phyloP scores from a whole-genome alignment of 1,140 invertebrate genomes.

The Centruroides vittatus region DNA sequence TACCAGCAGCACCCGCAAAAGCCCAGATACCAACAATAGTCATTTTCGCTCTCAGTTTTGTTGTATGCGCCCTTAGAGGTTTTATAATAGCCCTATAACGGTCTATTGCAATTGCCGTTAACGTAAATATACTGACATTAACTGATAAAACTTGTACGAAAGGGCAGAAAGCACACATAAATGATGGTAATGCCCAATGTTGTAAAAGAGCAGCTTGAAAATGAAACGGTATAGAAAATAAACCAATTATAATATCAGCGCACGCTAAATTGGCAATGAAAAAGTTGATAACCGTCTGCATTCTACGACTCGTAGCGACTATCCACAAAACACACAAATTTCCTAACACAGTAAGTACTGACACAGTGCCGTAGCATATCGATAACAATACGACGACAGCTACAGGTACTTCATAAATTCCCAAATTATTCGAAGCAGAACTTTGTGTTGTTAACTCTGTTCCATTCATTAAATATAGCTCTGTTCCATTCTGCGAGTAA shows the following conservation, averaged over 20 bases:
- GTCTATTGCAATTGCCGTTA: constrained; percentile 72
- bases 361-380: constrained; percentile 64
- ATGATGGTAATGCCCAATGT: constrained; percentile 66
- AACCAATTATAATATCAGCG: constrained; percentile 76
- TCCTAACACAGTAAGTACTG: constrained; percentile 59
- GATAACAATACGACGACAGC: constrained; percentile 56
- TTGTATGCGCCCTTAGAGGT: constrained; percentile 40
- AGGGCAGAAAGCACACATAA: constrained; percentile 60
- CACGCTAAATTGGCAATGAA: constrained; percentile 87
- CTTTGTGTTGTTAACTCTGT: no score
- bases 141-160: constrained; percentile 66
- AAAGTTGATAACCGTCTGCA: constrained; percentile 83
- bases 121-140: constrained; percentile 65
- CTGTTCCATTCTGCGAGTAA: no score
- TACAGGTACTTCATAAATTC: constrained; percentile 49
- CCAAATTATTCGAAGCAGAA: background rate
- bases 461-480: no score
- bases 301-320: constrained; percentile 64
- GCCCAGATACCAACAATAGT: constrained; percentile 26
- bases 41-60: constrained; percentile 21
- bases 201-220: constrained; percentile 53
- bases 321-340: constrained; percentile 76
- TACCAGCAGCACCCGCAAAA: constrained; percentile 19
- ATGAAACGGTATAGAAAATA: constrained; percentile 71
- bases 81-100: constrained; percentile 76